A percentile compares a stretch with the other conserved stretches of the same genome.
phyloP scores from a whole-genome alignment of 2,888 invertebrate genomes.

The Micoletzkya japonica region DNA sequence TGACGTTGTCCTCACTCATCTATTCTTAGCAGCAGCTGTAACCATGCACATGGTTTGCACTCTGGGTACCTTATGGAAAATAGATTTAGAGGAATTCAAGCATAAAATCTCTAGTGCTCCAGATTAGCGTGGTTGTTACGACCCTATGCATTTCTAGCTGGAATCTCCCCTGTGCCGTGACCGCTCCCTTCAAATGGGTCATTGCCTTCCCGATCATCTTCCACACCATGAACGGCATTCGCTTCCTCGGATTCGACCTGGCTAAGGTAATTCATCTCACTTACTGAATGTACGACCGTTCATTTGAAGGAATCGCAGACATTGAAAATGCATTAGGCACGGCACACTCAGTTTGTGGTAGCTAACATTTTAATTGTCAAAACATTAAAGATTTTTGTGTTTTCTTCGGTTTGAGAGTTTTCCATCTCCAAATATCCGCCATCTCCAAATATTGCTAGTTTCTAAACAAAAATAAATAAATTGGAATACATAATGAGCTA shows the following conservation, averaged over 20 bases:
- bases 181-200: slow-evolving; percentile 61
- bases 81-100: too few species aligned
- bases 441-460: too few species aligned
- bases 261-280: slow-evolving; percentile 47
- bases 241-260: slow-evolving; percentile 62
- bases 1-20: not conserved
- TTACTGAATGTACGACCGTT: not conserved
- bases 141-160: slow-evolving; percentile 22
- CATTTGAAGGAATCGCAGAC: too few species aligned
- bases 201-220: slow-evolving; percentile 62
- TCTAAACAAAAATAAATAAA: too few species aligned
- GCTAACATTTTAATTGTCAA: not conserved
- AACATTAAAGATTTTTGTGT: too few species aligned
- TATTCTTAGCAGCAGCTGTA: too few species aligned
- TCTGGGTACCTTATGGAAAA: too few species aligned
- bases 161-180: slow-evolving; percentile 56
- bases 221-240: slow-evolving; percentile 63
- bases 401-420: not conserved
- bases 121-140: not conserved
- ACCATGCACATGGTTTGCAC: too few species aligned
- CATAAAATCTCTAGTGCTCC: too few species aligned
- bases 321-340: too few species aligned
- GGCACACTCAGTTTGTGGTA: not conserved
- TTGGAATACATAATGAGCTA: too few species aligned
- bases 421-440: not conserved